Percentiles rank a stretch among this genome's conserved stretches.
phyloP scores from a whole-genome alignment of 2,888 invertebrate genomes.

The Gymnosoma rotundatum region DNA sequence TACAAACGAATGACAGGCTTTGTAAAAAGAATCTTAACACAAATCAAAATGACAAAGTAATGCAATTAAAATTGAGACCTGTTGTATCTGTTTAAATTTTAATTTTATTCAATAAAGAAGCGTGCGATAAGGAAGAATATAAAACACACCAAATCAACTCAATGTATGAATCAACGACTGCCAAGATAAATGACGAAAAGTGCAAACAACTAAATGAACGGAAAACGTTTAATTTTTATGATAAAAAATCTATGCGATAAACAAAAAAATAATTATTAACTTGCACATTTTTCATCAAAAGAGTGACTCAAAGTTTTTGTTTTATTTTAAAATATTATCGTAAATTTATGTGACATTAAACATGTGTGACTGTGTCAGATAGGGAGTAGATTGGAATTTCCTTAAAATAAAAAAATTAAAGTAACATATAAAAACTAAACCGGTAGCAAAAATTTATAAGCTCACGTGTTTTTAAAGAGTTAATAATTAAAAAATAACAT shows the following conservation, averaged over 20 bases:
- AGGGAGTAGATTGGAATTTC: conserved; percentile 9
- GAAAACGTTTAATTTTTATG: conserved; percentile 12
- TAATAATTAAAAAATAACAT: no score
- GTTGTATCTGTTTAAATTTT: conserved; percentile 18
- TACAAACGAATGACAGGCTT: not conserved
- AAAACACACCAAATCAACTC: conserved; percentile 1
- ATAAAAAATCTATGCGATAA: conserved; percentile 27
- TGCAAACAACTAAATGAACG: conserved; percentile 19
- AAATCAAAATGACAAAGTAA: conserved; percentile 25
- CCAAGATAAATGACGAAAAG: conserved; percentile 10
- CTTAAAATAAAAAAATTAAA: not conserved
- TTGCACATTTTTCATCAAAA: not conserved
- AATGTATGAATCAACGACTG: conserved; percentile 23
- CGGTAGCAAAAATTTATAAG: not conserved
- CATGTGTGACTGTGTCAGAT: not conserved
- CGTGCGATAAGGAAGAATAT: conserved; percentile 20
- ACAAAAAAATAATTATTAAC: conserved; percentile 4
- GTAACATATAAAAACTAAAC: conserved; percentile 2
- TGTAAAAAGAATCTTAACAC: not conserved
- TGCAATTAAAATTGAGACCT: conserved; percentile 13
- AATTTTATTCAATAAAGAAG: conserved; percentile 17
- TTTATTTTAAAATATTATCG: conserved; percentile 3
- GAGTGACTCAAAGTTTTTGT: conserved; percentile 53
- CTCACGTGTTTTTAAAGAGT: not conserved
- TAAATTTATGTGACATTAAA: not conserved